Percentiles rank a stretch among this genome's conserved stretches.
These are phyloP conservation scores for Zygogramma bicolorata DNA, from an alignment of 2,888 invertebrate species.

Conservation along the genomic window DNA sequence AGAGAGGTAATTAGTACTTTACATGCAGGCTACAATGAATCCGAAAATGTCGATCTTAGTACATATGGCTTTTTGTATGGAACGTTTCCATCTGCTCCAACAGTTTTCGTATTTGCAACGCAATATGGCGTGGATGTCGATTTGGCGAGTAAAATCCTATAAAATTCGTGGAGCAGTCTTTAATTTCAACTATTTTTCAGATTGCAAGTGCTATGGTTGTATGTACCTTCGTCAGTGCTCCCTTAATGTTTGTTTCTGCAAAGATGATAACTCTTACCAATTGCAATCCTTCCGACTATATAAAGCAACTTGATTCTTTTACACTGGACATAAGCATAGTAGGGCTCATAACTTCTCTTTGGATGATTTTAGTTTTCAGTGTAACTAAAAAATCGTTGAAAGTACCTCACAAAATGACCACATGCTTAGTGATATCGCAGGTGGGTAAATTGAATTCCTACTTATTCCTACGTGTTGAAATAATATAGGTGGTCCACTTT, in stretches of 20 bases:
- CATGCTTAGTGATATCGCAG: slow-evolving; percentile 84
- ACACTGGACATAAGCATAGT: slow-evolving; percentile 88
- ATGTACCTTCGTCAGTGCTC: slow-evolving; percentile 94
- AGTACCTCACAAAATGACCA: slow-evolving; percentile 86
- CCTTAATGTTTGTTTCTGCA: slow-evolving; percentile 94
- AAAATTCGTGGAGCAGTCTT: background rate
- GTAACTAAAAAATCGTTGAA: slow-evolving; percentile 81
- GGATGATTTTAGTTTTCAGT: slow-evolving; percentile 81
- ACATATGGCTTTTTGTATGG: slow-evolving; percentile 97
- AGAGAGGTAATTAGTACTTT: slow-evolving; percentile 86
- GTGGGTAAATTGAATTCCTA: slow-evolving; percentile 67
- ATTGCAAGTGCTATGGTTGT: slow-evolving; percentile 95
- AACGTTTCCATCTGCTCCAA: slow-evolving; percentile 95
- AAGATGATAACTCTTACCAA: slow-evolving; percentile 89
- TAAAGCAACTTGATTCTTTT: slow-evolving; percentile 81
- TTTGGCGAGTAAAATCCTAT: slow-evolving; percentile 72
- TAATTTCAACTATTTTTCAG: slow-evolving; percentile 67
- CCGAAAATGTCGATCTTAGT: slow-evolving; percentile 84
- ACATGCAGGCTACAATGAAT: slow-evolving; percentile 76
- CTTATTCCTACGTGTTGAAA: too few species aligned
- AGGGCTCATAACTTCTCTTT: slow-evolving; percentile 81
- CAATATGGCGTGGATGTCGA: slow-evolving; percentile 89
- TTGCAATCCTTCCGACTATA: slow-evolving; percentile 77
- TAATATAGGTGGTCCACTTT: too few species aligned
- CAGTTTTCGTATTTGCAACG: slow-evolving; percentile 94